A percentile compares a stretch with the other conserved stretches of the same genome.
phyloP scores from a whole-genome alignment of 2,888 invertebrate species.

The Flexamia atlantica region DNA sequence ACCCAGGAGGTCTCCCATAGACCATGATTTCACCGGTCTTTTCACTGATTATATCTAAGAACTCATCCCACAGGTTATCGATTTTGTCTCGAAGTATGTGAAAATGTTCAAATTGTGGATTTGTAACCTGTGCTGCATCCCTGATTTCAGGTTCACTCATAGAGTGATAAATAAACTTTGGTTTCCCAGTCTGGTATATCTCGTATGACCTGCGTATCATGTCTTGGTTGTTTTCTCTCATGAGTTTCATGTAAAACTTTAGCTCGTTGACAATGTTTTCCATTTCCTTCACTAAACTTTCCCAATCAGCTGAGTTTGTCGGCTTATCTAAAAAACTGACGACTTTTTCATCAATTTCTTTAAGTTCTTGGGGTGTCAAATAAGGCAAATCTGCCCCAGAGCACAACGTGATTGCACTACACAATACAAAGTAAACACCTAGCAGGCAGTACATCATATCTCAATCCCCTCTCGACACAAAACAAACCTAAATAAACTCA shows the following conservation, averaged over 20 bases:
- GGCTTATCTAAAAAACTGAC: conserved; percentile 31
- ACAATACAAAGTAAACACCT: background rate
- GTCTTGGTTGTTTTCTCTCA: conserved; percentile 32
- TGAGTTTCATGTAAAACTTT: conserved; percentile 7
- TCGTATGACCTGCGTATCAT: conserved; percentile 19
- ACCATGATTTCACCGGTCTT: conserved; percentile 44
- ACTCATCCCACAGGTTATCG: conserved; percentile 44
- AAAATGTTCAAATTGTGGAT: background rate
- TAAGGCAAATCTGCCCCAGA: background rate
- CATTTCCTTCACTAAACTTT: conserved; percentile 10
- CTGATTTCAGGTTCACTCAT: conserved; percentile 44
- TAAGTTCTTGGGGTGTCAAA: conserved; percentile 19
- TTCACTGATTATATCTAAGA: conserved; percentile 40
- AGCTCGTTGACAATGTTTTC: conserved; percentile 6
- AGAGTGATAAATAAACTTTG: conserved; percentile 40
- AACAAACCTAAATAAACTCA: background rate
- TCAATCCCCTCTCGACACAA: background rate
- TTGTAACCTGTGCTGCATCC: conserved; percentile 14
- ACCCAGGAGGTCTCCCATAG: conserved; percentile 27
- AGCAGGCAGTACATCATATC: background rate
- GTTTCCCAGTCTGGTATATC: conserved; percentile 41
- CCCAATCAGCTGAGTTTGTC: conserved; percentile 12
- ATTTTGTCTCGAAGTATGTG: conserved; percentile 30
- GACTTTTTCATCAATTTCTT: conserved; percentile 16
- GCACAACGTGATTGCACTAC: background rate